Evolutionary conservation across 1,140 invertebrate genomes (phyloP).

Genomic region (Danaus plexippus): DNA sequence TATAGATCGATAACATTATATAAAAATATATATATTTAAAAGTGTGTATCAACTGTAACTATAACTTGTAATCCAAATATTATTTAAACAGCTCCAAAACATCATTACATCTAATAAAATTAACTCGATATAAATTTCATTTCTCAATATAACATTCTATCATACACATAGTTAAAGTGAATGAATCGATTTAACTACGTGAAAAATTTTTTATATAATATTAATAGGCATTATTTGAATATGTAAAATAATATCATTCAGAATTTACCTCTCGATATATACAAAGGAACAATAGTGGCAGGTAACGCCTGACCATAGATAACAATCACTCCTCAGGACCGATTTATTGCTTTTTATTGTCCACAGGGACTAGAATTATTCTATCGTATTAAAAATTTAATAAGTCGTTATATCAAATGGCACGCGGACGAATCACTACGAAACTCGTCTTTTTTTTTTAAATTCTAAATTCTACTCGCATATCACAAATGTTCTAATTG

Average conservation of each 20-base stretch:
- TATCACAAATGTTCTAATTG: slow-evolving; percentile 66
- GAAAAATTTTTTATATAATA: slow-evolving; percentile 6
- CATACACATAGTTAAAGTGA: slow-evolving; percentile 39
- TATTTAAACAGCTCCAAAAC: slow-evolving; percentile 22
- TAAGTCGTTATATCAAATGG: slow-evolving; percentile 57
- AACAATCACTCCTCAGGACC: slow-evolving; percentile 23
- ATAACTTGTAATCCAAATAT: not conserved
- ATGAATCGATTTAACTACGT: slow-evolving; percentile 39
- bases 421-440: slow-evolving; percentile 43
- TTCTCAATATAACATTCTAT: slow-evolving; percentile 29
- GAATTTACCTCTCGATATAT: slow-evolving; percentile 53
- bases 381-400: slow-evolving; percentile 41
- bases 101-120: slow-evolving; percentile 28
- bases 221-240: slow-evolving; percentile 35
- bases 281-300: slow-evolving; percentile 41
- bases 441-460: slow-evolving; percentile 35
- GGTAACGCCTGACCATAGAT: slow-evolving; percentile 24
- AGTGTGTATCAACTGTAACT: too few species aligned
- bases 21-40: slow-evolving; percentile 17
- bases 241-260: slow-evolving; percentile 54
- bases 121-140: slow-evolving; percentile 11
- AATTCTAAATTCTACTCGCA: slow-evolving; percentile 58
- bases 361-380: slow-evolving; percentile 46
- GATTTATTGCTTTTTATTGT: slow-evolving; percentile 46
- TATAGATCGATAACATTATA: slow-evolving; percentile 41